Evolutionary conservation across 2,888 invertebrate genomes (phyloP), one percentile per base, ranked within the genome.

Genomic region (Drosophila pseudotakahashii): DNA sequence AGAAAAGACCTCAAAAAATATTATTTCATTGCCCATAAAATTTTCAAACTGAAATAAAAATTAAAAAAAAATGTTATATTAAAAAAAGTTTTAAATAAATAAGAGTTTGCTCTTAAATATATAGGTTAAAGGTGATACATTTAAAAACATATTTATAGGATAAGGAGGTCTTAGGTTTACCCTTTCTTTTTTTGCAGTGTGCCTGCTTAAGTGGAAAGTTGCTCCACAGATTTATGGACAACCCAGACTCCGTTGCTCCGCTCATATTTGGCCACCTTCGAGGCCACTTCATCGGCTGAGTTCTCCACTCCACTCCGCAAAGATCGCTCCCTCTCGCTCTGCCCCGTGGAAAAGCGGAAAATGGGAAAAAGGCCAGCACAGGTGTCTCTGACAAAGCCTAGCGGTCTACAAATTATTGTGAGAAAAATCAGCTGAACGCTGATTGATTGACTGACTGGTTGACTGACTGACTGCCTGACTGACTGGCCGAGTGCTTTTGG

Each of bases 361-460:
- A 61, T 60, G 48, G 48, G 64, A 63, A 48, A 48, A 63, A 63
- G 62, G 74, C 73, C 73, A 44, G 67, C 87, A 80, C 81, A 81
- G 85, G 81, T 81, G 81, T 81, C 88, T 82, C 68, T 69, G 75
- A 61, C 45, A 66, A 47, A 70, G 70, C 75, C 82, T 75, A 88
- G 74, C 86, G 68, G 79, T 70, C 72, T 82, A 82, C 88, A 88
- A 82, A 86, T 88, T 82, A 82, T 82, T 82, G 88, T 88, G 86
- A 86, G 82, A 88, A 88, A 88, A 85, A 82, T 85, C 85, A 84
- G 77, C 76, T 81, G 69, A 66, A 53, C 69, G 68, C 53, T 66
- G 66, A 66, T 66, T 66, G 66, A 66, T 66, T 64, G 64, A 66
- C 66, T 64, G 62, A 41, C 34, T 59, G 64, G 11, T n/a, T 64